Conservation (phyloP, 2,888 invertebrate genomes). For the Ophonus ardosiacus region DNA sequence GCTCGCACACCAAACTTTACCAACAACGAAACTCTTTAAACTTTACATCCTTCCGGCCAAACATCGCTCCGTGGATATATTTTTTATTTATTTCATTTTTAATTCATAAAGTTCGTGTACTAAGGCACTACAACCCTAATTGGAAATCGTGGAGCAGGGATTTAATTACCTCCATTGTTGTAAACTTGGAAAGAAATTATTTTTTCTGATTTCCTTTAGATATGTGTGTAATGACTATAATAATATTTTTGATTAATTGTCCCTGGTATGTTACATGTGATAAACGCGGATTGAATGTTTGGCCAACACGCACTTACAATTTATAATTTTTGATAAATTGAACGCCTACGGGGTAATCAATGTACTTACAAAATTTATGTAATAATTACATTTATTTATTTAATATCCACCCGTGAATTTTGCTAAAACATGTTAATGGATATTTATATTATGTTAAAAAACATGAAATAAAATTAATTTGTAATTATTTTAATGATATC, state of each 20-base stretch:
- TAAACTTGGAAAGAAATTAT: conserved; percentile 19
- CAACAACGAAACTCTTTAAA: conserved; percentile 55
- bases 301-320: conserved; percentile 9
- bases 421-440: too few relatives aligned
- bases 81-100: conserved; percentile 59
- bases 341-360: background rate
- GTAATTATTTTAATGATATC: too few relatives aligned
- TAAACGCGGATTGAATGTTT: conserved; percentile 9
- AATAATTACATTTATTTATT: background rate
- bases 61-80: conserved; percentile 54
- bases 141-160: conserved; percentile 9
- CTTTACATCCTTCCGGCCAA: conserved; percentile 60
- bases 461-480: too few relatives aligned
- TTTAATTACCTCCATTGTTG: conserved; percentile 8
- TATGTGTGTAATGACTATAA: conserved; percentile 21
- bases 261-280: conserved; percentile 13
- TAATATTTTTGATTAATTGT: conserved; percentile 18
- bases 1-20: conserved; percentile 54
- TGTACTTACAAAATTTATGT: background rate
- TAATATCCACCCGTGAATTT: too few relatives aligned
- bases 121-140: conserved; percentile 24
- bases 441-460: too few relatives aligned
- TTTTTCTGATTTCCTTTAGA: background rate
- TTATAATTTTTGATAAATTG: conserved; percentile 26
- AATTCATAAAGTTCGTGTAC: conserved; percentile 42